Conservation (phyloP, 1,140 invertebrate species). For the Camponotus vicinus region DNA sequence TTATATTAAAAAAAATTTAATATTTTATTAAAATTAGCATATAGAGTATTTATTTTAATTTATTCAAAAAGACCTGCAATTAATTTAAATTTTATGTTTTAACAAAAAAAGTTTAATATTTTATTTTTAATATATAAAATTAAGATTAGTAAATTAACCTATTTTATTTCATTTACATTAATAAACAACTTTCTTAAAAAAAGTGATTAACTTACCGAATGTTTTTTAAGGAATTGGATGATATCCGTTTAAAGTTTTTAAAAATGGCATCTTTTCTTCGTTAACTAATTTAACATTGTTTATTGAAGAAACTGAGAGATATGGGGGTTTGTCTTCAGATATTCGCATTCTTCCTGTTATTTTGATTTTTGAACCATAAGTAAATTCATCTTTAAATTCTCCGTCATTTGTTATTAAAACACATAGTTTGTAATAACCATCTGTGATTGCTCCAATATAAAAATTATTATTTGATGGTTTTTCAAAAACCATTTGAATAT, state of each 20-base stretch:
- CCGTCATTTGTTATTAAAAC: conserved; percentile 17
- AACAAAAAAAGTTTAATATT: no score
- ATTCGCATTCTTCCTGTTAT: conserved; percentile 6
- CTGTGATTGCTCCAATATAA: not conserved
- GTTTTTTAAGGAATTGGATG: not conserved
- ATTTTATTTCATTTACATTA: no score
- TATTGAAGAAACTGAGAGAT: not conserved
- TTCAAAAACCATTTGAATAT: not conserved
- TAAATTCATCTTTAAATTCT: not conserved
- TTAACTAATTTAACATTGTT: not conserved
- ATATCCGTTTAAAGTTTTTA: not conserved
- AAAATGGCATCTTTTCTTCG: not conserved
- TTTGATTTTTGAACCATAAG: not conserved
- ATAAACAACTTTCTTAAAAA: no score
- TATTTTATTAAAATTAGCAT: no score
- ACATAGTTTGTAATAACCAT: not conserved
- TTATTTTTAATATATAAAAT: no score
- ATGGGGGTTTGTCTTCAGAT: not conserved
- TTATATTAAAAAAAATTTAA: no score
- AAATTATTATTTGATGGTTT: not conserved
- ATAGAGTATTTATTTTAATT: no score
- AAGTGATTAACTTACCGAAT: no score
- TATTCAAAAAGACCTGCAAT: no score
- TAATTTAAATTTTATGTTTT: no score
- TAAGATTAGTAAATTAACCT: no score